phyloP scores from a whole-genome alignment of 2,797 vertebrate species.

The Rhabdophis nuchalis region DNA sequence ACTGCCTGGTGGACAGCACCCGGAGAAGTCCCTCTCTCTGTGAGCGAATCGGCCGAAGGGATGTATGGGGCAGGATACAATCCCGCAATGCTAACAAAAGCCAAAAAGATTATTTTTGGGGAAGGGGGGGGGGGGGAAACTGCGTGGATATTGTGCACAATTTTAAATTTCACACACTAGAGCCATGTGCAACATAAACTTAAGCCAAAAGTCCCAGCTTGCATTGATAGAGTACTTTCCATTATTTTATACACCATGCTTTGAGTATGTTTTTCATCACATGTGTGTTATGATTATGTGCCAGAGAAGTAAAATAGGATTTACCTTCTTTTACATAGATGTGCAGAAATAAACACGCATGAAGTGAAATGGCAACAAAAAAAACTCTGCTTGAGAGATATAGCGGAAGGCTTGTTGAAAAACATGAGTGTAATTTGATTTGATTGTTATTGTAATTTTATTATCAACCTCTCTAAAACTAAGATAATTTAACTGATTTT shows the following conservation, averaged over 20 bases:
- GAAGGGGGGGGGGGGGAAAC: too few species aligned
- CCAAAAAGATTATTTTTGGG: neutral
- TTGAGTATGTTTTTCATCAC: neutral
- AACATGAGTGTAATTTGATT: neutral
- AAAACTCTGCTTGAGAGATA: conserved; percentile 9
- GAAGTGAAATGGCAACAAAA: neutral
- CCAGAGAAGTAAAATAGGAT: neutral
- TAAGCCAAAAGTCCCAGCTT: neutral
- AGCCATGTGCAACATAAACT: neutral
- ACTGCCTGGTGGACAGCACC: too few species aligned
- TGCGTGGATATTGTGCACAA: neutral
- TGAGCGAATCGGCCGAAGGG: too few species aligned
- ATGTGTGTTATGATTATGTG: neutral
- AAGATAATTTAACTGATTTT: neutral
- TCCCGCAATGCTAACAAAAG: neutral
- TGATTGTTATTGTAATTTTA: neutral
- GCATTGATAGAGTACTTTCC: neutral
- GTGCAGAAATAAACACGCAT: neutral
- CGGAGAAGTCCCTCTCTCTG: too few species aligned
- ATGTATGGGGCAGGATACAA: too few species aligned
- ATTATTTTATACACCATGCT: neutral
- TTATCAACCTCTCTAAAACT: neutral
- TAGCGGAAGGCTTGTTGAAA: conserved; percentile 20
- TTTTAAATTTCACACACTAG: neutral
- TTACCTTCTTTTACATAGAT: neutral